A percentile compares a stretch with the other conserved stretches of the same genome.
phyloP scores from a whole-genome alignment of 1,140 invertebrate genomes.

The Megalonaias nervosa region DNA sequence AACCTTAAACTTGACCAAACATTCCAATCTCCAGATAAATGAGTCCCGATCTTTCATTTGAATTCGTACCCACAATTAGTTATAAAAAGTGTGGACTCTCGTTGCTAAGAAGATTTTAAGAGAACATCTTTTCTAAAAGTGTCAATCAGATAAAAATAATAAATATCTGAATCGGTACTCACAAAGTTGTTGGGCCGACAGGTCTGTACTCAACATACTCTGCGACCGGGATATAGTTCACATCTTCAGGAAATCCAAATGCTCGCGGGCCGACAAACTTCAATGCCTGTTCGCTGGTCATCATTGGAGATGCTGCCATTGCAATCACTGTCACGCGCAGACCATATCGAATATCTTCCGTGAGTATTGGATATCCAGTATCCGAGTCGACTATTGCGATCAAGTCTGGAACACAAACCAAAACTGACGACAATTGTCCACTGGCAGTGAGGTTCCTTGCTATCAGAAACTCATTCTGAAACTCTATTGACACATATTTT shows the following conservation, averaged over 20 bases:
- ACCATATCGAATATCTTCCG: slow-evolving; percentile 61
- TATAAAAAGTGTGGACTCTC: too few relatives aligned
- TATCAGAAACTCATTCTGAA: slow-evolving; percentile 66
- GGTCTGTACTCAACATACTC: slow-evolving; percentile 16
- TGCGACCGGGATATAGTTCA: slow-evolving; percentile 20
- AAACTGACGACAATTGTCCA: slow-evolving; percentile 6
- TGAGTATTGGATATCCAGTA: slow-evolving; percentile 57
- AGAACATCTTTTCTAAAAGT: too few relatives aligned
- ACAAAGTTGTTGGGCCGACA: neutral
- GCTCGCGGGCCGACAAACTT: slow-evolving; percentile 59
- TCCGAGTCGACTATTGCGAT: slow-evolving; percentile 62
- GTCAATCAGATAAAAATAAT: too few relatives aligned
- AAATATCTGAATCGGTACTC: too few relatives aligned
- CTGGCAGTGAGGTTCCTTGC: slow-evolving; percentile 23
- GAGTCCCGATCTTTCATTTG: too few relatives aligned
- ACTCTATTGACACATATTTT: slow-evolving; percentile 49
- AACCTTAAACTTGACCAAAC: too few relatives aligned
- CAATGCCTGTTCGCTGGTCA: slow-evolving; percentile 49
- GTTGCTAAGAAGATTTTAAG: too few relatives aligned
- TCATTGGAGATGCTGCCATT: slow-evolving; percentile 42
- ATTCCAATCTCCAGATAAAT: too few relatives aligned
- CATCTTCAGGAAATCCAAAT: slow-evolving; percentile 50
- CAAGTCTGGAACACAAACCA: slow-evolving; percentile 60
- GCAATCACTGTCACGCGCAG: slow-evolving; percentile 55
- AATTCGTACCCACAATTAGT: too few relatives aligned